Evolutionary conservation across 2,888 invertebrate species (phyloP).

Genomic region (Chloromyia formosa): DNA sequence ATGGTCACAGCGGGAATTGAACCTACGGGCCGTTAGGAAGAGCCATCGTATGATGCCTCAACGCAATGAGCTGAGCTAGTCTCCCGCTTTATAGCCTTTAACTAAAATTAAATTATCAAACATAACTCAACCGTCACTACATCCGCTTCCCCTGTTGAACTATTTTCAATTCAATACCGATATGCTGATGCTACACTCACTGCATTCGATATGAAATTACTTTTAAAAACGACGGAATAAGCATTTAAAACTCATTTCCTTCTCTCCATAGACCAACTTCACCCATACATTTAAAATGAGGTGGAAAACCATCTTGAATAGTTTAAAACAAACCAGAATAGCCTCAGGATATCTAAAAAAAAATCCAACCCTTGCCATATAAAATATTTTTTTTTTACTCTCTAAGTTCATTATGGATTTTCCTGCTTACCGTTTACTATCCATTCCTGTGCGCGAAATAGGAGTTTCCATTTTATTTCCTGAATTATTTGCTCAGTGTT

Average conservation of each 20-base stretch:
- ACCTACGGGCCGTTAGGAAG: too few relatives aligned
- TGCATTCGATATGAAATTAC: background rate
- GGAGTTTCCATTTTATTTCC: slow-evolving; percentile 31
- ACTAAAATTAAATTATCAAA: too few relatives aligned
- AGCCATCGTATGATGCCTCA: too few relatives aligned
- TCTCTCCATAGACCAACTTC: background rate
- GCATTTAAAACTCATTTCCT: slow-evolving; percentile 4
- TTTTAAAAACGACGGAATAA: background rate
- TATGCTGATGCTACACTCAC: too few relatives aligned
- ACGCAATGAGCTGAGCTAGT: too few relatives aligned
- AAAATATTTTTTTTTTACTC: slow-evolving; percentile 9
- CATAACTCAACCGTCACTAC: too few relatives aligned
- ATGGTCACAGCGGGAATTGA: too few relatives aligned
- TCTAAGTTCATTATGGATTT: slow-evolving; percentile 24
- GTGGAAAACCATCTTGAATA: background rate
- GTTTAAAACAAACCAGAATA: background rate
- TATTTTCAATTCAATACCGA: too few relatives aligned
- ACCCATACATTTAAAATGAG: background rate
- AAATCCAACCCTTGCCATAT: background rate
- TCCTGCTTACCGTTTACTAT: slow-evolving; percentile 25
- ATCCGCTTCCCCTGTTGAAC: too few relatives aligned
- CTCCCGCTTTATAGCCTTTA: too few relatives aligned
- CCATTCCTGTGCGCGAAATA: slow-evolving; percentile 1
- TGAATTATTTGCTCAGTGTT: slow-evolving; percentile 7
- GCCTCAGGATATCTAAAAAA: slow-evolving; percentile 15